phyloP scores from a whole-genome alignment of 2,888 invertebrate genomes.

The Sphinx pinastri region DNA sequence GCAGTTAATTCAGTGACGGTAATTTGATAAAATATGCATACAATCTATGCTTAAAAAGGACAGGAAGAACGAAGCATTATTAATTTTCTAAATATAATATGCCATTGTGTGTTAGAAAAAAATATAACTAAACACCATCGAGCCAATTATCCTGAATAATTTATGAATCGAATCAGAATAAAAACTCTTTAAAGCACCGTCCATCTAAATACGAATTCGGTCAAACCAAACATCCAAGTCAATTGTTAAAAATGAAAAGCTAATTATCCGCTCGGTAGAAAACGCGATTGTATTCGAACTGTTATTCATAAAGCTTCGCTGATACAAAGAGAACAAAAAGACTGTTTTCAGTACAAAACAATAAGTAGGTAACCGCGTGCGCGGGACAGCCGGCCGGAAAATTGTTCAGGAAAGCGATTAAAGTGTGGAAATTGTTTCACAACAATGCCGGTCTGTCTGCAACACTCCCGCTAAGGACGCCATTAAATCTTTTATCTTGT shows the following conservation, averaged over 20 bases:
- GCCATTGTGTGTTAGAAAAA: no score
- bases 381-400: slow-evolving; percentile 57
- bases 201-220: not conserved
- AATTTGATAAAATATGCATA: no score
- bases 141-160: no score
- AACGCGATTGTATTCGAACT: slow-evolving; percentile 41
- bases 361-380: slow-evolving; percentile 52
- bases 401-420: slow-evolving; percentile 64
- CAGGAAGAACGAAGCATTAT: no score
- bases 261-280: slow-evolving; percentile 26
- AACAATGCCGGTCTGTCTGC: slow-evolving; percentile 56
- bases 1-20: no score
- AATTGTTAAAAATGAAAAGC: slow-evolving; percentile 1
- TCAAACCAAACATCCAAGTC: not conserved
- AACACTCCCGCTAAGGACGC: slow-evolving; percentile 52
- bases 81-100: no score
- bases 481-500: slow-evolving; percentile 56
- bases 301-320: slow-evolving; percentile 44
- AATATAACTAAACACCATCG: no score
- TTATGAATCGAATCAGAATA: not conserved
- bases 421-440: slow-evolving; percentile 63
- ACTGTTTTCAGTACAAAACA: slow-evolving; percentile 49
- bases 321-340: slow-evolving; percentile 46
- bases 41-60: no score
- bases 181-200: not conserved